Percentiles rank a stretch among this genome's conserved stretches.
phyloP scores from a whole-genome alignment of 2,113 vertebrate genomes.

The Pteruthius melanotis region DNA sequence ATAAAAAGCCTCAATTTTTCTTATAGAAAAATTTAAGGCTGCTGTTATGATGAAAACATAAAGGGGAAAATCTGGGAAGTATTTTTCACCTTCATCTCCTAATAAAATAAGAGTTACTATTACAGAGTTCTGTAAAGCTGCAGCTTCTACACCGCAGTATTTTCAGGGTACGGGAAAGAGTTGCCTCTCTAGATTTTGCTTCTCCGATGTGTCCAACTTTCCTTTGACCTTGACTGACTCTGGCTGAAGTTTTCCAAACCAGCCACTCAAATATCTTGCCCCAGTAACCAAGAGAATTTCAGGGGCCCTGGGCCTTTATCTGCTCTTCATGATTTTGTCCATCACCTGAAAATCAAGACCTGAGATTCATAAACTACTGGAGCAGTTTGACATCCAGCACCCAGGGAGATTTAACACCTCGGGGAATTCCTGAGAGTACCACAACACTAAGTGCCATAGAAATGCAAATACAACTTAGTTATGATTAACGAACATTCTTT shows the following conservation, averaged over 20 bases:
- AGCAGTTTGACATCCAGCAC: background rate
- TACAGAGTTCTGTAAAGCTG: background rate
- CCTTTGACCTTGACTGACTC: background rate
- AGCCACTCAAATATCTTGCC: background rate
- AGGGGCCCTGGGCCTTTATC: background rate
- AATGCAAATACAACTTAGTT: background rate
- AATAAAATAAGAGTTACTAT: background rate
- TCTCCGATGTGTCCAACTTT: background rate
- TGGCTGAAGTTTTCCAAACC: background rate
- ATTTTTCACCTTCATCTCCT: background rate
- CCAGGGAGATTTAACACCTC: background rate
- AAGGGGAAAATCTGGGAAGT: background rate
- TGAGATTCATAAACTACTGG: background rate
- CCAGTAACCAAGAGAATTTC: background rate
- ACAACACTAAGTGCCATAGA: background rate
- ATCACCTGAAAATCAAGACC: background rate
- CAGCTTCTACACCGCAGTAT: rapidly evolving
- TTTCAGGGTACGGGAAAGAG: background rate
- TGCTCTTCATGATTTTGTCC: background rate
- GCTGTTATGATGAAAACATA: background rate
- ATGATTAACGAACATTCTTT: background rate
- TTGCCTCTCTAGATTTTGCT: background rate
- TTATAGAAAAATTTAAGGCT: background rate
- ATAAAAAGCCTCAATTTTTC: background rate
- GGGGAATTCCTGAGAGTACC: background rate